phyloP scores from a whole-genome alignment of 2,113 vertebrate genomes.

The Lophochroa leadbeateri region DNA sequence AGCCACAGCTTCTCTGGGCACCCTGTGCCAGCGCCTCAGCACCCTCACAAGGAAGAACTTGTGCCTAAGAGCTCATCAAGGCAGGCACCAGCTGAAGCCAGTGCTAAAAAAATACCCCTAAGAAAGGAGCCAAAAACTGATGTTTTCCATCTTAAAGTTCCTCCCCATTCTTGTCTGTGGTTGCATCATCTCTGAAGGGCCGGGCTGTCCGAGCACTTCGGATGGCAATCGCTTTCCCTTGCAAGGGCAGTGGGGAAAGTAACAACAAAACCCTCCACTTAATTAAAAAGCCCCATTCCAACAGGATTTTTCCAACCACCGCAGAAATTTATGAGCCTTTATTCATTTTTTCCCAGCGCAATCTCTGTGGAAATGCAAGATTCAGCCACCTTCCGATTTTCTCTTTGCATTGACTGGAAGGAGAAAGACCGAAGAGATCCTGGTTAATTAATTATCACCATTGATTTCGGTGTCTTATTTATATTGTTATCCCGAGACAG shows the following conservation, averaged over 20 bases:
- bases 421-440: not conserved
- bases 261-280: slow-evolving; percentile 59
- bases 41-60: not conserved
- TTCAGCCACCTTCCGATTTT: slow-evolving; percentile 7
- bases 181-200: rapidly evolving
- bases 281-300: slow-evolving; percentile 61
- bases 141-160: not conserved
- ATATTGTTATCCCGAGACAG: slow-evolving; percentile 47
- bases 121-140: not conserved
- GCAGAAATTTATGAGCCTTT: slow-evolving; percentile 43
- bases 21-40: not conserved
- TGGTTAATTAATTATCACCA: slow-evolving; percentile 58
- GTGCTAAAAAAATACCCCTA: too few species aligned
- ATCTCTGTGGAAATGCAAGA: slow-evolving; percentile 44
- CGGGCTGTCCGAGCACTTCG: not conserved
- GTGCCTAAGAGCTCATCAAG: not conserved
- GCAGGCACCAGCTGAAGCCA: not conserved
- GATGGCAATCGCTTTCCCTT: not conserved
- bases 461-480: slow-evolving; percentile 52
- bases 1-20: not conserved
- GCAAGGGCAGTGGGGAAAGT: not conserved
- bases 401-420: not conserved
- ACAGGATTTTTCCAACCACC: not conserved
- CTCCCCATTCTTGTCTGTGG: not conserved
- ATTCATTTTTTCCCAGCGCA: slow-evolving; percentile 45